Base-by-base conservation (phyloP, 2,797 vertebrate species). In the Pangasius larnaudii region DNA sequence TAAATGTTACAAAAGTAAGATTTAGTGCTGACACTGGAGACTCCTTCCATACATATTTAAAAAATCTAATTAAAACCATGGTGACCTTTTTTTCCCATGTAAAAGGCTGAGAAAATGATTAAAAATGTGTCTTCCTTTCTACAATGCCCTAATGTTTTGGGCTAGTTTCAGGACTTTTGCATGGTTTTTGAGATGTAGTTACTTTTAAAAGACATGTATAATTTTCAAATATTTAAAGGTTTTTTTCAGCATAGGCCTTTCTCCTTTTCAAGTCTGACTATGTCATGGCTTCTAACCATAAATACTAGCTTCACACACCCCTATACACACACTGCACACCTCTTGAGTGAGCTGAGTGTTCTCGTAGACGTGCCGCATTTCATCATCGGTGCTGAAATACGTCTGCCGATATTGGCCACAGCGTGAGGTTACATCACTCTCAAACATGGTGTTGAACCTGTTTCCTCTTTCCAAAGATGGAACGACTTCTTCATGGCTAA, bases 361-460 rank as follows among this genome's bases (percentile, higher is more conserved):
- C 91, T 97, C 95, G 91, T 97, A 97, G 92, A 98, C 95, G 71
- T 97, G 96, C 80, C 90, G 93, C 56, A 97, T 95, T 91, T 98
- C 97, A 56, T 96, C 96, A 30, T 94, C 96, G 93, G 94, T 94
- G 91, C 94, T 95, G 88, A 92, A 94, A 18, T 72, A 61, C 8
- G 71, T 74, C 71, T 78, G 71, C 0, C 18, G 71, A 63, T 96
- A 97, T 87, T 95, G 94, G 13, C 95, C 95, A 92, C 96, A 92
- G 46, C 95, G 94, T 0, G 94, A 94, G 46, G 94, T 94, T 0
- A 90, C 86, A 51, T 97, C 96, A 27, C 95, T 96, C 91, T 98
- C 97, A 6, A 95, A 97, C 93, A 93, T 95, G 0, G 96, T 95
- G 91, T 98, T 97, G 92, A 96, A 96, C 91, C 97, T 97, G 61